Conservation (phyloP, 2,888 invertebrate genomes). For the Anagyrus pseudococci region DNA sequence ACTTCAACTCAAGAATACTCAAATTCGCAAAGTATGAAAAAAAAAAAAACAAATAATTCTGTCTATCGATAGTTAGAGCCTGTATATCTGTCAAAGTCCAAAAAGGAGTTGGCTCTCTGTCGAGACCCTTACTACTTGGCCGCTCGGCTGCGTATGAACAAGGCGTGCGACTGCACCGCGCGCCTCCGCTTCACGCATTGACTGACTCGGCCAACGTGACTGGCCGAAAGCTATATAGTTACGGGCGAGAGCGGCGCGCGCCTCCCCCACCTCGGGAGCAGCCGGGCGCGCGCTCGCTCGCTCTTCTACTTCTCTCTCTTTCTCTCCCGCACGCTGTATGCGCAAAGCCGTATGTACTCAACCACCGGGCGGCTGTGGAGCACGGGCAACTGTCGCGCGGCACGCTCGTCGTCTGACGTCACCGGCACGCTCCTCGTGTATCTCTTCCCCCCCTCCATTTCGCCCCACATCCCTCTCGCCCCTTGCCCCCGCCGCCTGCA, state of each 20-base stretch:
- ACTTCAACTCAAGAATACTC: too few species aligned
- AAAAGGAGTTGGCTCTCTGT: too few species aligned
- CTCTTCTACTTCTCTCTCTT: too few species aligned
- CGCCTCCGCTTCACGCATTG: constrained; percentile 40
- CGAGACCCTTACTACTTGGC: too few species aligned
- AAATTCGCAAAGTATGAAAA: not conserved
- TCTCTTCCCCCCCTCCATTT: not conserved
- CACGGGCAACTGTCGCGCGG: constrained; percentile 1
- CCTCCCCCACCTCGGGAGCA: constrained; percentile 42
- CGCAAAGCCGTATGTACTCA: too few species aligned
- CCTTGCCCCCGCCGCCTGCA: constrained; percentile 11
- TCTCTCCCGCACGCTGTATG: too few species aligned
- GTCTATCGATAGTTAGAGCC: not conserved
- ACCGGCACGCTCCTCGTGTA: not conserved
- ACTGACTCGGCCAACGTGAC: constrained; percentile 57
- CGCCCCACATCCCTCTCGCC: constrained; percentile 23
- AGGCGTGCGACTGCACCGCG: not conserved
- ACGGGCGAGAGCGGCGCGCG: constrained; percentile 37
- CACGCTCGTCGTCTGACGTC: not conserved
- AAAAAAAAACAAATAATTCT: not conserved
- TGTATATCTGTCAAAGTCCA: not conserved
- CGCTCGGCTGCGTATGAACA: not conserved
- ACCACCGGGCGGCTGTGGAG: constrained; percentile 9
- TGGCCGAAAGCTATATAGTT: constrained; percentile 54
- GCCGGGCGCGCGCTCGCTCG: too few species aligned